Evolutionary conservation across 2,113 vertebrate genomes (phyloP), one percentile per base, ranked within the genome.

Genomic region (Hyaena hyaena): DNA sequence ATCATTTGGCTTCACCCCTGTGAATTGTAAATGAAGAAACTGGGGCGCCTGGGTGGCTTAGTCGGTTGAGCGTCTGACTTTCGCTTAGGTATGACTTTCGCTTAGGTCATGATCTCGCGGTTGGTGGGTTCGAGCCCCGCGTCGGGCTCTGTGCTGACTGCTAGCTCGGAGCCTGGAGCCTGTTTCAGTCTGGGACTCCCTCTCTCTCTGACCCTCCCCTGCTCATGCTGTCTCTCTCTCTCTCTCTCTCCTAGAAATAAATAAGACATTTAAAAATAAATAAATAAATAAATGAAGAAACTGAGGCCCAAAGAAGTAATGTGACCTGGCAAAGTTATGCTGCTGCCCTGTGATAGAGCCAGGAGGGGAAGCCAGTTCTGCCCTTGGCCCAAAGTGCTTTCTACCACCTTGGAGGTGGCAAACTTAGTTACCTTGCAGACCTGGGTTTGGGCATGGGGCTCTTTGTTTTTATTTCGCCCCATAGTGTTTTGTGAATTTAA

Each of bases 211-310:
- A 39, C 39, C 39, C 39, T 39, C 39, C 39, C 39, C 39, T 39
- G 39, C 39, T 39, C 39, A 39, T 3, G 39, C 39, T 39, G 39
- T 39, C 39, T 39, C 39, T 39, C 39, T 39, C 39, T 39, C 39
- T 39, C 39, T 39, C 39, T 39, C 39, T 39, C 39, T 39, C 39
- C 39, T 39, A 39, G 39, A 39, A 39, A 39, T 39, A 39, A 39
- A 39, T 39, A 39, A 39, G 39, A 39, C 39, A 39, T 39, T 39
- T 39, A 39, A 39, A 39, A 39, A 69, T 76, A 35, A 68, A 91
- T 53, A 94, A 39, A 69, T 76, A 35, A 68, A 91, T 53, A 95
- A 39, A 69, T 76, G 45, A 68, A 91, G 53, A 88, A 68, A 93
- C 14, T 35, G 76, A 88, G 35, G 26, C n/a, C 82, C 68, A 53